phyloP scores from a whole-genome alignment of 1,140 invertebrate species.

The Zaprionus ornatus region DNA sequence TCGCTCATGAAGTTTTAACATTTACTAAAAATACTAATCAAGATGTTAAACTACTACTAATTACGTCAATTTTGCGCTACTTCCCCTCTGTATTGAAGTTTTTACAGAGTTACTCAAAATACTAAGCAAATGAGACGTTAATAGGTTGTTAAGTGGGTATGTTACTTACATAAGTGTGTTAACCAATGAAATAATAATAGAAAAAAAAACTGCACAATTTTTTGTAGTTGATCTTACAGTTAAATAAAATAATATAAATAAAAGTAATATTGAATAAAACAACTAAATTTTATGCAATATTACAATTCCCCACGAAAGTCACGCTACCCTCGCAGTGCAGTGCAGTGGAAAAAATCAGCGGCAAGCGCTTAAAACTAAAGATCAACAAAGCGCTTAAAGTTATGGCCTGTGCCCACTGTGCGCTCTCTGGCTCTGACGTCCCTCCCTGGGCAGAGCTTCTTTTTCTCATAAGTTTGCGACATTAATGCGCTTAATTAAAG shows the following conservation, averaged over 20 bases:
- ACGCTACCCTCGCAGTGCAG: conserved; percentile 8
- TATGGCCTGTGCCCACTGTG: conserved; percentile 59
- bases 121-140: neutral
- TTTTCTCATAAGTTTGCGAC: conserved; percentile 68
- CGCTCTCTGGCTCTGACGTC: neutral
- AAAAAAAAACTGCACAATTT: no score
- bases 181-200: neutral
- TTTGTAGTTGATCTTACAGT: neutral
- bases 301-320: neutral
- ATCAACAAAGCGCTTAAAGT: conserved; percentile 56
- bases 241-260: neutral
- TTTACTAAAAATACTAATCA: no score
- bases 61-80: no score
- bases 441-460: conserved; percentile 20
- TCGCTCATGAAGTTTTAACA: no score
- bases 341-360: conserved; percentile 35
- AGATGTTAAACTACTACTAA: no score
- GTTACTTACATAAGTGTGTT: neutral
- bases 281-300: neutral
- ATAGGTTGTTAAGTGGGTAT: neutral
- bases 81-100: neutral
- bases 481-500: conserved; percentile 81
- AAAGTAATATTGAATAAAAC: neutral
- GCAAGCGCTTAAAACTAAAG: conserved; percentile 60
- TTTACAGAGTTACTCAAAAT: neutral